Percentiles rank a stretch among this genome's conserved stretches.
phyloP scores from a whole-genome alignment of 2,797 vertebrate species.

The Coendou prehensilis region DNA sequence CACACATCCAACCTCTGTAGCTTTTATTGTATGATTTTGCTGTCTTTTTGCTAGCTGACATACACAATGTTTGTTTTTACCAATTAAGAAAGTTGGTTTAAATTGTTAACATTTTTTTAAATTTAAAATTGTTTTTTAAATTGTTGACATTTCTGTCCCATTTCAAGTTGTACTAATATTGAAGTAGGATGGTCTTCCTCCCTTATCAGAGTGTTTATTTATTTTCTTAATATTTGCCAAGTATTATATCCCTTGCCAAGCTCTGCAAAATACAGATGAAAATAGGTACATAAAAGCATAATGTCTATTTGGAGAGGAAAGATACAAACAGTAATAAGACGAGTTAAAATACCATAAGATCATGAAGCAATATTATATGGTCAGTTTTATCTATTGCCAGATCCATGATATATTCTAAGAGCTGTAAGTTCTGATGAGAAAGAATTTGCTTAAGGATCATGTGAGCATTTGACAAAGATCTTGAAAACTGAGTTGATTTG shows the following conservation, averaged over 20 bases:
- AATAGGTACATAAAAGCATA: background rate
- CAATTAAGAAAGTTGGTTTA: background rate
- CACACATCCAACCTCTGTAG: background rate
- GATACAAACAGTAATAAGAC: background rate
- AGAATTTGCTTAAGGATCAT: background rate
- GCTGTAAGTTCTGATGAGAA: background rate
- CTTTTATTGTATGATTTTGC: background rate
- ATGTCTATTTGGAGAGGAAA: background rate
- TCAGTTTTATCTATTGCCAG: background rate
- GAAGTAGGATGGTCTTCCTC: background rate
- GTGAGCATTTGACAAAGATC: background rate
- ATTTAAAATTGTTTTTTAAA: background rate
- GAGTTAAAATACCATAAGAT: background rate
- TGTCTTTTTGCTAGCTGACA: background rate
- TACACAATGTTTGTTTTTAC: background rate
- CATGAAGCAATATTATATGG: background rate
- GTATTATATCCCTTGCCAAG: background rate
- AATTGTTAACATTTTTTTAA: background rate
- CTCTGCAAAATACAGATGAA: background rate
- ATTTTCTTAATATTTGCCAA: background rate
- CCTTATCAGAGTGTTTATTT: background rate
- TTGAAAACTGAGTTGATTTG: background rate
- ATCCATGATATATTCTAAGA: background rate
- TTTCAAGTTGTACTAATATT: constrained; percentile 41
- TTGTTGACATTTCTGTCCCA: background rate